Evolutionary conservation across 2,797 vertebrate species (phyloP).

Genomic region (Enteromius anoplus): DNA sequence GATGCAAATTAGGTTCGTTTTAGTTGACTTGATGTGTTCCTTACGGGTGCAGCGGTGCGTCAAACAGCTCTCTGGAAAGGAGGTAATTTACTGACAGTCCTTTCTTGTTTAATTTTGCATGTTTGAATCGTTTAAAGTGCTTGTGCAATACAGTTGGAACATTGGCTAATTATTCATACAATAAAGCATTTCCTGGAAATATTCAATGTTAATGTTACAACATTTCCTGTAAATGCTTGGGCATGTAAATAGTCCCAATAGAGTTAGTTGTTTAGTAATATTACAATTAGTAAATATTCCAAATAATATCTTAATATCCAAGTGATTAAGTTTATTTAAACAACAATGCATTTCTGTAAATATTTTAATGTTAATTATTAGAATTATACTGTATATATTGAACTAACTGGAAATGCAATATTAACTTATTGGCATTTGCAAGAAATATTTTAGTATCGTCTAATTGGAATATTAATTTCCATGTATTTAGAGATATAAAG

Average conservation of each 20-base stretch:
- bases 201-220: not conserved
- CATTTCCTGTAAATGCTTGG: not conserved
- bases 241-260: not conserved
- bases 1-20: conserved; percentile 14
- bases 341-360: not conserved
- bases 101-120: not conserved
- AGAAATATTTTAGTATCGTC: not conserved
- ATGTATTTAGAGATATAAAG: not conserved
- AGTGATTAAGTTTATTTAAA: not conserved
- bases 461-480: not conserved
- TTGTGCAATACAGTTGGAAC: conserved; percentile 9
- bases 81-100: conserved; percentile 12
- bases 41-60: not conserved
- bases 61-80: not conserved
- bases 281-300: not conserved
- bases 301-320: not conserved
- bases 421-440: not conserved
- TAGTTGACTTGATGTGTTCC: conserved; percentile 18
- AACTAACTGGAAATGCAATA: not conserved
- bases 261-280: not conserved
- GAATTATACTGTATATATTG: not conserved
- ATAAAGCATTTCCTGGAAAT: not conserved
- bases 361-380: not conserved
- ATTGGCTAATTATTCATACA: not conserved
- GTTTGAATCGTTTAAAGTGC: conserved; percentile 10